Evolutionary conservation across 2,797 vertebrate species (phyloP).

Genomic region (Cyprinodon diabolis): DNA sequence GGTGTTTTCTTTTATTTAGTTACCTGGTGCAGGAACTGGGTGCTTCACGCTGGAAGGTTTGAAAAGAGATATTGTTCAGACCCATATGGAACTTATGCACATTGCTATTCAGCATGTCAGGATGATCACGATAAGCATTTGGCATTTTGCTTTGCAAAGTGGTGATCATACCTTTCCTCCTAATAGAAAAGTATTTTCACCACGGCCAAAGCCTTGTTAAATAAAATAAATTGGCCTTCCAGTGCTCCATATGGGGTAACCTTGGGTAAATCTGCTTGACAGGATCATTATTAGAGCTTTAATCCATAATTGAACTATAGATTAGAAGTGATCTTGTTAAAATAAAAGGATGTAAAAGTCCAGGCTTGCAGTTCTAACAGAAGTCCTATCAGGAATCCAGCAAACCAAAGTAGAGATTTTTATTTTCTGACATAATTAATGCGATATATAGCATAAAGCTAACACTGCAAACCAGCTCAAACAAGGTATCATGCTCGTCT

Average conservation of each 20-base stretch:
- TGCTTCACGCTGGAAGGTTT: neutral
- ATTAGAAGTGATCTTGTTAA: neutral
- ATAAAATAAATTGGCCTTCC: neutral
- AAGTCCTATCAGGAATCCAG: neutral
- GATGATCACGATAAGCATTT: neutral
- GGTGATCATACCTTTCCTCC: neutral
- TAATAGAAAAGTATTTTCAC: neutral
- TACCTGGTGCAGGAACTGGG: neutral
- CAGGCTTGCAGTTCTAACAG: neutral
- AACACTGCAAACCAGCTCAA: too few species aligned
- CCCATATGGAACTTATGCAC: neutral
- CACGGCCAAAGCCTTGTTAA: neutral
- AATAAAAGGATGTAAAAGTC: neutral
- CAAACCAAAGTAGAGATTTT: neutral
- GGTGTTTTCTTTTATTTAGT: too few species aligned
- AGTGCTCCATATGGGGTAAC: neutral
- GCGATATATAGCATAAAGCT: neutral
- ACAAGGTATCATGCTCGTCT: too few species aligned
- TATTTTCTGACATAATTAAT: neutral
- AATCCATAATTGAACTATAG: neutral
- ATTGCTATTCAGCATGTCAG: neutral
- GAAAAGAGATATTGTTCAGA: too few species aligned
- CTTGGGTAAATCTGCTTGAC: too few species aligned
- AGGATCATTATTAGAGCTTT: neutral
- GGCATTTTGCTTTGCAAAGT: neutral